Conservation (phyloP, 2,797 vertebrate genomes). For the Betta splendens region DNA sequence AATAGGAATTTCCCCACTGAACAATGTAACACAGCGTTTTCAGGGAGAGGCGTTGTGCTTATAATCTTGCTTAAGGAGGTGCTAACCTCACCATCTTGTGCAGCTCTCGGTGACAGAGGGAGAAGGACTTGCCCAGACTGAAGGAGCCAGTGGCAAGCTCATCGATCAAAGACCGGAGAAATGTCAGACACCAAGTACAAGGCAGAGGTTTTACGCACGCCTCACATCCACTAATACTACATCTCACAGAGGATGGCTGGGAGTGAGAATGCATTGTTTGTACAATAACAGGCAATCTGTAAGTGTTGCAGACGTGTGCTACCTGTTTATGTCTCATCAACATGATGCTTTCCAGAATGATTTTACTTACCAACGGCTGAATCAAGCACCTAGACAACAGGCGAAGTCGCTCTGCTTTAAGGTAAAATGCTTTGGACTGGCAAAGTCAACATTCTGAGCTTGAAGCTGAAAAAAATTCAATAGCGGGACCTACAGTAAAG, state of each 20-base stretch:
- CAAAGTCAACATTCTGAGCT: no score
- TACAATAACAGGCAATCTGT: constrained; percentile 39
- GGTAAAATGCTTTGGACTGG: no score
- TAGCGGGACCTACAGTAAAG: no score
- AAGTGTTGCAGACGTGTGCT: no score
- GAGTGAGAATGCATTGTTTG: constrained; percentile 31
- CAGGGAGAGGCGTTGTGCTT: constrained; percentile 40
- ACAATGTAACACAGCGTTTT: constrained; percentile 17
- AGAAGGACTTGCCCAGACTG: constrained; percentile 63
- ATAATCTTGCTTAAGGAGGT: constrained; percentile 53
- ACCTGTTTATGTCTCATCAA: constrained; percentile 13
- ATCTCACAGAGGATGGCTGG: constrained; percentile 43
- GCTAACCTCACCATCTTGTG: constrained; percentile 63
- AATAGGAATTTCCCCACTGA: constrained; percentile 25
- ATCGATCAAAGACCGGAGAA: constrained; percentile 75
- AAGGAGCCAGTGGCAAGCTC: constrained; percentile 71
- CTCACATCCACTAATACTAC: constrained; percentile 45
- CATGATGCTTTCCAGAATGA: constrained; percentile 9
- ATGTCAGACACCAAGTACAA: constrained; percentile 69
- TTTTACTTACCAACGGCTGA: not conserved
- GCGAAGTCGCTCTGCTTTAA: constrained; percentile 4
- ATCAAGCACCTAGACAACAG: not conserved
- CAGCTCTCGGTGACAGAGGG: constrained; percentile 60
- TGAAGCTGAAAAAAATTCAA: no score
- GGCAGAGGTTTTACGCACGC: constrained; percentile 61